Evolutionary conservation across 2,888 invertebrate genomes (phyloP), one percentile per base, ranked within the genome.

Genomic region (Epistrophella euchroma): DNA sequence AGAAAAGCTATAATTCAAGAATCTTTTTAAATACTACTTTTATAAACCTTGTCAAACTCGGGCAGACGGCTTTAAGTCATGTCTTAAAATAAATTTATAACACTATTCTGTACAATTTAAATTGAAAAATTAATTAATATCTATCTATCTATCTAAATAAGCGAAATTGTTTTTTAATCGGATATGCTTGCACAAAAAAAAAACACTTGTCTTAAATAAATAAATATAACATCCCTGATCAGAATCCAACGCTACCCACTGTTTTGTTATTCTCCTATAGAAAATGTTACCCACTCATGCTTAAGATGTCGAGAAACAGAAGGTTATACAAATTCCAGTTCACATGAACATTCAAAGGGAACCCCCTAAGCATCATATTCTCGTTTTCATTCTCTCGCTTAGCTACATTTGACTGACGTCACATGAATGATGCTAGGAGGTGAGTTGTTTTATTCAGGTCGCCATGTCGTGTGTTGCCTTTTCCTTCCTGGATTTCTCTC

Each of bases 351-450:
- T 66, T 66, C 28, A 68, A 68, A 68, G 52, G 37, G 37, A 52
- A 50, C 37, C 52, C 50, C 68, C n/a, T 37, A 52, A 68, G 68
- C 68, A 52, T 68, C 22, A 37, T 43, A 43, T 45, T 19, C 60
- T 70, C 58, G 22, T 56, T 32, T 45, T 40, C 75, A 35, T 19
- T 50, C 68, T 52, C 52, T 37, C 71, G 35, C 77, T 64, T 75
- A 52, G 32, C 55, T 84, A 79, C 71, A 84, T 84, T 75, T 75
- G 71, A 84, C 84, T 79, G 79, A 84, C 84, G 71, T 66, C 84
- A 79, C 75, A 71, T 79, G 74, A 75, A 79, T 74, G 73, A 84
- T 71, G 64, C 52, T 52, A 73, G 64, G 50, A 79, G 71, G 17
- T 17, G 68, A 68, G 68, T 37, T 68, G 37, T 75, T 64, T 47